phyloP scores from a whole-genome alignment of 2,888 invertebrate genomes.

The Neocrepidodera transversa region DNA sequence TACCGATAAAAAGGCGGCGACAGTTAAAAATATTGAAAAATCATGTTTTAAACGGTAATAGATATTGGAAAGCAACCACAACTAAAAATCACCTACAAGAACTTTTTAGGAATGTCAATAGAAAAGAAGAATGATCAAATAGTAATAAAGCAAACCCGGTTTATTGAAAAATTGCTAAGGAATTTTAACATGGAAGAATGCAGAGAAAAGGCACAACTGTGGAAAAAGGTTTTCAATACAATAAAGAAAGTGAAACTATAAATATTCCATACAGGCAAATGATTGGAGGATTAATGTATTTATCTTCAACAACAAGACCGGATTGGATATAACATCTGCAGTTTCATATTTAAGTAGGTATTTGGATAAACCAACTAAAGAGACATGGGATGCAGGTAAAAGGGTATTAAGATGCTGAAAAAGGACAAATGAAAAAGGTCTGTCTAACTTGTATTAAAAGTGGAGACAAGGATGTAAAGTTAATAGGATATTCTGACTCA shows the following conservation, averaged over 20 bases:
- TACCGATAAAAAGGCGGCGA: too few relatives aligned
- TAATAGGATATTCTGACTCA: not conserved
- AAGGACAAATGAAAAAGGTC: conserved; percentile 29
- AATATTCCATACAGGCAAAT: conserved; percentile 33
- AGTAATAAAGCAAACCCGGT: too few relatives aligned
- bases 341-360: conserved; percentile 37
- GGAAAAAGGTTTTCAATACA: conserved; percentile 29
- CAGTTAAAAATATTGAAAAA: too few relatives aligned
- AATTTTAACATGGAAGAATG: too few relatives aligned
- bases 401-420: conserved; percentile 33
- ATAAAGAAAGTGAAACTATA: conserved; percentile 19
- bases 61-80: too few relatives aligned
- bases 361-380: conserved; percentile 34
- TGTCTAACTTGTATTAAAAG: conserved; percentile 17
- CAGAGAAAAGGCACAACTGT: too few relatives aligned
- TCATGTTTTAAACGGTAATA: too few relatives aligned
- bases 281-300: conserved; percentile 36
- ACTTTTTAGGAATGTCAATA: conserved; percentile 34
- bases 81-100: too few relatives aligned
- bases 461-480: conserved; percentile 17
- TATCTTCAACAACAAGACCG: conserved; percentile 34
- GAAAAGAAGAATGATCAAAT: conserved; percentile 23
- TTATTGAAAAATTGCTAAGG: too few relatives aligned
- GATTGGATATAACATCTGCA: conserved; percentile 38
- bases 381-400: conserved; percentile 36